phyloP scores from a whole-genome alignment of 2,888 invertebrate genomes.

The Eupithecia subumbrata region DNA sequence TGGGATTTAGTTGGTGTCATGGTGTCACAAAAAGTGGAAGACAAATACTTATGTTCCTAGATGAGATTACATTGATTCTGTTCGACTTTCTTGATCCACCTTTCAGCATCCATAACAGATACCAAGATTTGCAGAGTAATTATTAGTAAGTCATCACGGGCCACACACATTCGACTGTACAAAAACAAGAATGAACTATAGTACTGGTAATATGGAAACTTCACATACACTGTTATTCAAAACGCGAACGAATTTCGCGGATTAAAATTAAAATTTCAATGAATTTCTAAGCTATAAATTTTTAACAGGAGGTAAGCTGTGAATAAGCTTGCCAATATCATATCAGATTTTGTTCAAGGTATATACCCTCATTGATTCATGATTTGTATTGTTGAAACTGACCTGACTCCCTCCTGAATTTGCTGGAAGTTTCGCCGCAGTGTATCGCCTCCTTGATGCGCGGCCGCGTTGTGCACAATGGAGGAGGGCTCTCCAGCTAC shows the following conservation, averaged over 20 bases:
- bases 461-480: constrained; percentile 92
- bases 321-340: not conserved
- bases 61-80: not conserved
- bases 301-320: not conserved
- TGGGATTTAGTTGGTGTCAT: not conserved
- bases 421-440: constrained; percentile 98
- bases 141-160: not conserved
- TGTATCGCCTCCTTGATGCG: constrained; percentile 94
- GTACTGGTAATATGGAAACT: not conserved
- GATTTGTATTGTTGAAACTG: not conserved
- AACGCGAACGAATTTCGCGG: not conserved
- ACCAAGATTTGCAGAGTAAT: not conserved
- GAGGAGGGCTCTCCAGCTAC: constrained; percentile 97
- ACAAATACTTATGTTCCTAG: not conserved
- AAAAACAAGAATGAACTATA: not conserved
- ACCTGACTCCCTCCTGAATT: constrained; percentile 91
- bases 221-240: not conserved
- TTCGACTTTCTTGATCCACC: not conserved
- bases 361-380: not conserved
- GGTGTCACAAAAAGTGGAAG: not conserved
- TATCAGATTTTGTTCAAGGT: not conserved
- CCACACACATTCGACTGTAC: not conserved
- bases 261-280: not conserved
- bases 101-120: not conserved
- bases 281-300: not conserved